Evolutionary conservation across 2,797 vertebrate species (phyloP).

Genomic region (Syngnathus rostellatus): DNA sequence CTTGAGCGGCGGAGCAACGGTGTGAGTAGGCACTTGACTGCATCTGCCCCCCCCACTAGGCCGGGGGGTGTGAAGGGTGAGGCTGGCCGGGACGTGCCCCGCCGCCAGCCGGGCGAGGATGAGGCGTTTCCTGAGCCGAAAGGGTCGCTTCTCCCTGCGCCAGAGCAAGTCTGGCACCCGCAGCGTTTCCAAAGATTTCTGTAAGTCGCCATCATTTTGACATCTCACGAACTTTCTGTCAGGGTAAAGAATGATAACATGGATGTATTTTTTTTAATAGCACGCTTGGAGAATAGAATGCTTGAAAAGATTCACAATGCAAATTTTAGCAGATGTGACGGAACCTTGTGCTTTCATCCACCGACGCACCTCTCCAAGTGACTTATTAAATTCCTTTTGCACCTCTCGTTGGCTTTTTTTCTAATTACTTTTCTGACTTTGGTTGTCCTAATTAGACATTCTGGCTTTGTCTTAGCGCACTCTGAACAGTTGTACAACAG

Average conservation of each 20-base stretch:
- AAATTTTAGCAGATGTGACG: not conserved
- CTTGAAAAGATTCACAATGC: not conserved
- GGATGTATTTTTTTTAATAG: not conserved
- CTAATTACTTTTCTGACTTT: not conserved
- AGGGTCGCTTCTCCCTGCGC: constrained; percentile 66
- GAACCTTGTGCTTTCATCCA: not conserved
- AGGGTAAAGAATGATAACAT: not conserved
- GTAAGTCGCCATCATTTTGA: constrained; percentile 63
- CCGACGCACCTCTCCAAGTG: not conserved
- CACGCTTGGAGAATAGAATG: not conserved
- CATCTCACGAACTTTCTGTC: constrained; percentile 1
- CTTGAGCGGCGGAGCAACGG: constrained; percentile 40
- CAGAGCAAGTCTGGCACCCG: constrained; percentile 66
- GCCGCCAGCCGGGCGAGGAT: constrained; percentile 67
- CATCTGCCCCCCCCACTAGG: constrained; percentile 28
- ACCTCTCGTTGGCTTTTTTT: not conserved
- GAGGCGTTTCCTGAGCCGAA: constrained; percentile 64
- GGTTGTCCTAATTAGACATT: constrained; percentile 1
- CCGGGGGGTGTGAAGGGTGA: constrained; percentile 46
- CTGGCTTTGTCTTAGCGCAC: constrained; percentile 5
- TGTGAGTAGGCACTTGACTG: constrained; percentile 47
- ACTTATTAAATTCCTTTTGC: not conserved
- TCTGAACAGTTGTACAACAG: constrained; percentile 13
- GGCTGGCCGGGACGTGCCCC: constrained; percentile 65
- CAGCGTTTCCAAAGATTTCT: constrained; percentile 74